These are phyloP conservation scores for Poecilia latipinna DNA, from an alignment of 2,113 vertebrate species.

Conservation along the genomic window DNA sequence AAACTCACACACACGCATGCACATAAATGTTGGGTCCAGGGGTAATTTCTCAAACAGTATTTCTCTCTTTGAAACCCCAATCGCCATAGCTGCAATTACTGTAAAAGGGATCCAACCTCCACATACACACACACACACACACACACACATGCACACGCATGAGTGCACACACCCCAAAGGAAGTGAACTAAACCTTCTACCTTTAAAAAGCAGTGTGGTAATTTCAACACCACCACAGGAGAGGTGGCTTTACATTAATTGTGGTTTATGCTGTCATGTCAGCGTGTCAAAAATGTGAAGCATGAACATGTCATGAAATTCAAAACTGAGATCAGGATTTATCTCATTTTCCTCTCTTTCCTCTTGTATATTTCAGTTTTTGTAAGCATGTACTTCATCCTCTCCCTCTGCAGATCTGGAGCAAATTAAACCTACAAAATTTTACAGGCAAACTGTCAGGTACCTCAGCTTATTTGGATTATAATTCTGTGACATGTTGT, in stretches of 20 bases:
- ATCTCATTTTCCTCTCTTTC: not conserved
- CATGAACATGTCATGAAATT: conserved; percentile 9
- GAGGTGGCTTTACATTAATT: conserved; percentile 28
- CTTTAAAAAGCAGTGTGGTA: conserved; percentile 24
- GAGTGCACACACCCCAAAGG: conserved; percentile 18
- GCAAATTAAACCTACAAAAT: not conserved
- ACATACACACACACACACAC: not conserved
- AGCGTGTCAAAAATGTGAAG: conserved; percentile 22
- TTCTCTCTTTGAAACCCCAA: conserved; percentile 68
- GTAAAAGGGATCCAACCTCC: conserved; percentile 57
- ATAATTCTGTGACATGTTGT: not conserved
- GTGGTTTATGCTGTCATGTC: conserved; percentile 20
- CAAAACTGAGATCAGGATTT: conserved; percentile 4
- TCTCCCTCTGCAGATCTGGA: not conserved
- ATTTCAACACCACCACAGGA: conserved; percentile 8
- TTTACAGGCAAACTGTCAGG: not conserved
- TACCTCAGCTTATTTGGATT: not conserved
- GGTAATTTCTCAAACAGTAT: conserved; percentile 69
- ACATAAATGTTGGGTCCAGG: conserved; percentile 37
- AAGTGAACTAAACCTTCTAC: conserved; percentile 13
- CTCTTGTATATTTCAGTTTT: not conserved
- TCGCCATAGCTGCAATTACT: conserved; percentile 67
- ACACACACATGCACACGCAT: not conserved
- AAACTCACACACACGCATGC: conserved; percentile 42
- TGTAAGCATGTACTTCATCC: not conserved